These are phyloP conservation scores for Agapetus fuscipes DNA, from an alignment of 2,888 invertebrate species.

Conservation along the genomic window DNA sequence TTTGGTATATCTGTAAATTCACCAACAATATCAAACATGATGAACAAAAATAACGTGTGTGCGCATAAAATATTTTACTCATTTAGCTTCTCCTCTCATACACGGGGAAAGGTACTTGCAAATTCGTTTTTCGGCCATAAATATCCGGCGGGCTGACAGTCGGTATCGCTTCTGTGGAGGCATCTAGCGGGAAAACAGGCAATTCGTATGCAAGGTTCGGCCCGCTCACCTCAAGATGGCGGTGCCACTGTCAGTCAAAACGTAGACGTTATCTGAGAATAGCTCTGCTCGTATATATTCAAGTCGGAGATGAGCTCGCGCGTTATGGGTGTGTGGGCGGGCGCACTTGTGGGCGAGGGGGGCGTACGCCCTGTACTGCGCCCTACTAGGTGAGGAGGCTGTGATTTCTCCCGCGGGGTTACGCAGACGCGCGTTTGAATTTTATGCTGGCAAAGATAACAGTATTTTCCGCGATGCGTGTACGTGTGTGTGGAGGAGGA, in stretches of 20 bases:
- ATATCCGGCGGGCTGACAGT: slow-evolving; percentile 35
- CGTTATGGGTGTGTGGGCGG: slow-evolving; percentile 11
- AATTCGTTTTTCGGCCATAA: slow-evolving; percentile 39
- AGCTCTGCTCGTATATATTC: slow-evolving; percentile 17
- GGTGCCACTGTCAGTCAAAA: slow-evolving; percentile 26
- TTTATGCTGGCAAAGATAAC: slow-evolving; percentile 21
- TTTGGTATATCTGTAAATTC: slow-evolving; percentile 7
- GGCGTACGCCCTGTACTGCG: not conserved
- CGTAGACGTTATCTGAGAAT: slow-evolving; percentile 21
- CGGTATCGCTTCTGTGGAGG: slow-evolving; percentile 26
- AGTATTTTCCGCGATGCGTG: slow-evolving; percentile 15
- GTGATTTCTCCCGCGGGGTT: slow-evolving; percentile 22
- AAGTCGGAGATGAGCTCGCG: slow-evolving; percentile 17
- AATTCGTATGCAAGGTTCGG: slow-evolving; percentile 27
- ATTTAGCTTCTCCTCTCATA: slow-evolving; percentile 38
- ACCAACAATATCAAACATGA: slow-evolving; percentile 20
- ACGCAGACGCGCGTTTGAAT: slow-evolving; percentile 20
- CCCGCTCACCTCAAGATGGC: slow-evolving; percentile 31
- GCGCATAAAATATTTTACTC: slow-evolving; percentile 43
- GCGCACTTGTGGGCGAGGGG: slow-evolving; percentile 1
- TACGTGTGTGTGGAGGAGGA: slow-evolving; percentile 9
- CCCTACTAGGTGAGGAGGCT: slow-evolving; percentile 19
- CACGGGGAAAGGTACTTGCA: slow-evolving; percentile 25
- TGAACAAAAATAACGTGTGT: slow-evolving; percentile 30
- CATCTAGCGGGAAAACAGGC: slow-evolving; percentile 28